Evolutionary conservation across 2,797 vertebrate species (phyloP), one percentile per base, ranked within the genome.

Genomic region (Poeciliopsis presidionis): DNA sequence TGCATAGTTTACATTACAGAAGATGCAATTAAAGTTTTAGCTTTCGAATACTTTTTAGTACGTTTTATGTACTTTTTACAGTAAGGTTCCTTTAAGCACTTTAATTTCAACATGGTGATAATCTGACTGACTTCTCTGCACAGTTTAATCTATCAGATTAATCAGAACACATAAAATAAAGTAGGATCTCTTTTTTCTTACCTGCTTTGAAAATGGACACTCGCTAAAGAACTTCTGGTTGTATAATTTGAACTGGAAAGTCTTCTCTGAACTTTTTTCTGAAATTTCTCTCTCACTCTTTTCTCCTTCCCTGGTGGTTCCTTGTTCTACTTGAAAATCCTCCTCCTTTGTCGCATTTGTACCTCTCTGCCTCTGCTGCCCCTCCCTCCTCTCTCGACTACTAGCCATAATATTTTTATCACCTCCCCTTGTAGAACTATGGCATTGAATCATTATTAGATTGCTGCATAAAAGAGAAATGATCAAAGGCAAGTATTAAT

Each of bases 311-410:
- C 78, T 61, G 81, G 78, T 51, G 74, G 75, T 67, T 86, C 76
- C 78, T 84, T 78, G 8, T 87, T 93, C 88, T 88, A 77, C 57
- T 80, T 83, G 39, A 79, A 77, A 79, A 43, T 49, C 79, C 78
- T 91, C 86, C 85, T 88, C 82, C 88, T 53, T 46, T 45, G 73
- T 84, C 74, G 84, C 79, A 81, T 93, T 90, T 93, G 90, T 93
- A 91, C 84, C 73, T 41, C 88, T 49, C 80, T 79, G 79, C 81
- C 79, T 77, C 84, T 36, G 78, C 80, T 75, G 59, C 33, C 78
- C 87, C 83, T 82, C 91, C 90, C 86, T 86, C 88, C 74, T 67
- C 81, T 82, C 78, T 84, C 12, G 39, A 85, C 82, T 79, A 47
- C 2, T 47, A 36, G 85, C 84, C 71, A 47, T 89, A 74, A 83